Evolutionary conservation across 2,888 invertebrate genomes (phyloP), one percentile per base, ranked within the genome.

Genomic region (Ormyrus nitidulus): DNA sequence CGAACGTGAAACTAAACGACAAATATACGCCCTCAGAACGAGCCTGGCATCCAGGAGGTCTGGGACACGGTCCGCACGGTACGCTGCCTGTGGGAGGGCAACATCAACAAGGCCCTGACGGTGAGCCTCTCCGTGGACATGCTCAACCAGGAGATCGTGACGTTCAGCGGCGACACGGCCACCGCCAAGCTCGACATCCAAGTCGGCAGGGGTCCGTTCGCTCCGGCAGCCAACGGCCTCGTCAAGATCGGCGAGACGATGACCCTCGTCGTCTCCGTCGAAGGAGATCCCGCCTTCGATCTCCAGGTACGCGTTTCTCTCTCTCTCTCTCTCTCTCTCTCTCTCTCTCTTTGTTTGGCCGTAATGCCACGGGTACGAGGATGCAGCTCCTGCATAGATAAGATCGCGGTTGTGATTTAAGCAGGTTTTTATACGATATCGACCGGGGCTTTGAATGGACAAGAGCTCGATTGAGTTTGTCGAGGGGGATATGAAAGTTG

Each of bases 121-220:
- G 95, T 95, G 0, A 95, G 94, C 13, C 91, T 96, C 34, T 95
- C 94, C 84, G 95, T 96, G 0, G 96, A 95, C 49, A 95, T 95
- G 94, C 90, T 96, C 83, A 95, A 94, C 84, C 95, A 95, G 87
- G 95, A 96, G 84, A 94, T 95, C 9, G 95, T 96, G 78, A 95
- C 96, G 71, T 96, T 96, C 90, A 95, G 95, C 84, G 96, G 96
- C n/a, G 96, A 96, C 83, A 95, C 96, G 0, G 96, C 95, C 0
- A 94, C 94, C 90, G 96, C 96, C 6, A 93, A 94, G 82, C 91
- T 96, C 70, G 96, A 96, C 84, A 95, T 96, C 76, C 95, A 95
- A 90, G 91, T 93, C 53, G 96, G 96, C 6, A 93, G 93, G 86
- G 96, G 96, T 77, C 96, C 96, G 19, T 95, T 95, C 85, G 95